Base-by-base conservation (phyloP, 2,888 invertebrate species). In the Tanypteryx hageni region DNA sequence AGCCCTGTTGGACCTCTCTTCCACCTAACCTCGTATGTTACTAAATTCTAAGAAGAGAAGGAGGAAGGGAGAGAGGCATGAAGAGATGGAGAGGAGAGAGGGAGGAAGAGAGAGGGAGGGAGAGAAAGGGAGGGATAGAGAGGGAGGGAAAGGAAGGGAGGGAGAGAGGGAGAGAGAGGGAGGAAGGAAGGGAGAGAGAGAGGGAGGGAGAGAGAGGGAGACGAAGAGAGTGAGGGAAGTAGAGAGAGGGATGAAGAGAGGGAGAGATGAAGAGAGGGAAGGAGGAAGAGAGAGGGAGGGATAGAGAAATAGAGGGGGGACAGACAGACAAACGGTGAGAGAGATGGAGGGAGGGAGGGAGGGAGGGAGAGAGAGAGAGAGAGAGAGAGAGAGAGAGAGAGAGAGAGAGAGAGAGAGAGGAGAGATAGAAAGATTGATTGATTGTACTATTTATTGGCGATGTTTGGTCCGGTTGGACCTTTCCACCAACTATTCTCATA, bases 41-140 rank as follows among this genome's bases (percentile, higher is more conserved):
- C n/a, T n/a, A n/a, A n/a, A n/a, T n/a, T n/a, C n/a, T n/a, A n/a
- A n/a, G 91, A 92, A 92, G 92, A 92, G 92, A 92, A 92, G 93
- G 93, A 93, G 93, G n/a, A n/a, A 93, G 93, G 93, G 92, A 93
- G 92, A 93, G 92, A 93, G 92, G 92, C 89, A 59, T n/a, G 81
- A 89, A 92, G 57, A 92, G 64, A 83, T 92, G 92, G 86, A 89
- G 84, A 44, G 92, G 92, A 92, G 92, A 89, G 92, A 92, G 92
- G 92, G 91, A 85, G 61, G 64, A 86, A 92, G 92, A 92, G 92
- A 84, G 89, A 92, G 92, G 85, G 82, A 56, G 31, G 85, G 93
- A 89, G 91, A 93, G 91, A 92, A 76, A 92, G 89, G 83, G 89
- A 92, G 91, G 92, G 84, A 84, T 59, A 76, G 57, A 92, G 85